These are phyloP conservation scores for Phortica variegata DNA, from an alignment of 1,140 invertebrate species.

Conservation along the genomic window DNA sequence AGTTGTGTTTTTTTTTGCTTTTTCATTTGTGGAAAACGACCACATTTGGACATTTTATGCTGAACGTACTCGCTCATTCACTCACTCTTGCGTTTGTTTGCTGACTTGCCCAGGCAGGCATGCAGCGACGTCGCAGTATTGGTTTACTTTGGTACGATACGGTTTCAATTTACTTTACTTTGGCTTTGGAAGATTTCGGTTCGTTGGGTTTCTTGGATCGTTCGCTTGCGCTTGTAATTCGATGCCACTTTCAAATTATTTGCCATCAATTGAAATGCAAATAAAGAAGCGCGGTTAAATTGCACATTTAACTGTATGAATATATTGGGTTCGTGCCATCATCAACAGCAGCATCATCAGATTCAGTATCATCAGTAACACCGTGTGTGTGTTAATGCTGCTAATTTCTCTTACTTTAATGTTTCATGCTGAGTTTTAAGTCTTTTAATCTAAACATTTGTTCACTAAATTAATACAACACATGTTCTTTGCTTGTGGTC, in stretches of 20 bases:
- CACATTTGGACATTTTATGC: slow-evolving; percentile 52
- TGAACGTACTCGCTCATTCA: slow-evolving; percentile 27
- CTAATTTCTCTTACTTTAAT: too few relatives aligned
- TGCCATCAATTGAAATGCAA: not conserved
- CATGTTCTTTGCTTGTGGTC: slow-evolving; percentile 40
- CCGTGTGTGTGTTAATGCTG: too few relatives aligned
- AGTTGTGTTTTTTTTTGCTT: too few relatives aligned
- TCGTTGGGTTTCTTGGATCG: slow-evolving; percentile 5
- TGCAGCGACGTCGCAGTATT: slow-evolving; percentile 35
- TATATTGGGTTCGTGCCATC: too few relatives aligned
- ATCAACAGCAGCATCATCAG: not conserved
- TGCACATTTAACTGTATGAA: too few relatives aligned
- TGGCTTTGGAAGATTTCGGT: slow-evolving; percentile 43
- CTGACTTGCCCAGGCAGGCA: slow-evolving; percentile 15
- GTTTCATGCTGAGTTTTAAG: too few relatives aligned
- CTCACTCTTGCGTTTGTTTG: slow-evolving; percentile 25
- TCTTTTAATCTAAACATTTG: not conserved
- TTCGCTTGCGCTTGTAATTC: slow-evolving; percentile 30
- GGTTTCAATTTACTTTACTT: too few relatives aligned
- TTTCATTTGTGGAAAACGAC: slow-evolving; percentile 26
- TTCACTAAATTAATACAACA: not conserved
- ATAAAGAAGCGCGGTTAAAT: not conserved
- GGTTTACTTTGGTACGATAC: too few relatives aligned
- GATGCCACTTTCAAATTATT: slow-evolving; percentile 32
- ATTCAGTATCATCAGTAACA: too few relatives aligned